phyloP scores from a whole-genome alignment of 92 coral and sea anemone species.

The Muricea muricata region DNA sequence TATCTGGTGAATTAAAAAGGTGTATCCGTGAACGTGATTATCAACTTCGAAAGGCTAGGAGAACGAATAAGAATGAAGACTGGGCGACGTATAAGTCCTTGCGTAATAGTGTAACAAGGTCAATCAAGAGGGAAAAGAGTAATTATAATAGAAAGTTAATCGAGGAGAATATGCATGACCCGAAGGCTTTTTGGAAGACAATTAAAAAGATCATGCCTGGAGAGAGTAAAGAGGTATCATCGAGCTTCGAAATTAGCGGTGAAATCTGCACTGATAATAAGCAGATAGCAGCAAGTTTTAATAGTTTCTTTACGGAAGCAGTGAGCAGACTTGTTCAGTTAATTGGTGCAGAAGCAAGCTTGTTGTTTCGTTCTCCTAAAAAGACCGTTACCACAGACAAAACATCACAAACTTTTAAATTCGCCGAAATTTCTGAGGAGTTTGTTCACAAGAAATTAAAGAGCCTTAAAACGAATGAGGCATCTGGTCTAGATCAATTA shows the following conservation, averaged over 20 bases:
- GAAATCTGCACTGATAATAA: background rate
- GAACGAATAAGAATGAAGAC: background rate
- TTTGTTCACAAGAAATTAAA: background rate
- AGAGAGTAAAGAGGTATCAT: too few relatives aligned
- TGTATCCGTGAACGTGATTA: slow-evolving; percentile 49
- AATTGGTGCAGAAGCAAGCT: background rate
- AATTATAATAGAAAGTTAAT: too few relatives aligned
- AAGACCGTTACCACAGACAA: background rate
- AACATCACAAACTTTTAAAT: background rate
- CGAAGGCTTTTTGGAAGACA: too few relatives aligned
- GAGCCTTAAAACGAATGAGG: slow-evolving; percentile 18
- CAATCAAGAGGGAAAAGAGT: too few relatives aligned
- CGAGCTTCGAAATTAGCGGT: too few relatives aligned
- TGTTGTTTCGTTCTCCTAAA: background rate
- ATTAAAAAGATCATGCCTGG: too few relatives aligned
- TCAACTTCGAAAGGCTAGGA: slow-evolving; percentile 50
- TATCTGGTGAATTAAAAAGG: slow-evolving; percentile 26
- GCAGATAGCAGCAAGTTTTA: background rate
- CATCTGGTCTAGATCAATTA: slow-evolving; percentile 13
- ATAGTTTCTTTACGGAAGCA: background rate
- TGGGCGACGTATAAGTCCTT: too few relatives aligned
- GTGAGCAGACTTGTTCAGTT: background rate
- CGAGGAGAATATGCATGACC: too few relatives aligned
- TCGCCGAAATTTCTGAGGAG: background rate
- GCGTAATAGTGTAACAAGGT: too few relatives aligned